Evolutionary conservation across 2,113 vertebrate genomes (phyloP).

Genomic region (Plestiodon gilberti): DNA sequence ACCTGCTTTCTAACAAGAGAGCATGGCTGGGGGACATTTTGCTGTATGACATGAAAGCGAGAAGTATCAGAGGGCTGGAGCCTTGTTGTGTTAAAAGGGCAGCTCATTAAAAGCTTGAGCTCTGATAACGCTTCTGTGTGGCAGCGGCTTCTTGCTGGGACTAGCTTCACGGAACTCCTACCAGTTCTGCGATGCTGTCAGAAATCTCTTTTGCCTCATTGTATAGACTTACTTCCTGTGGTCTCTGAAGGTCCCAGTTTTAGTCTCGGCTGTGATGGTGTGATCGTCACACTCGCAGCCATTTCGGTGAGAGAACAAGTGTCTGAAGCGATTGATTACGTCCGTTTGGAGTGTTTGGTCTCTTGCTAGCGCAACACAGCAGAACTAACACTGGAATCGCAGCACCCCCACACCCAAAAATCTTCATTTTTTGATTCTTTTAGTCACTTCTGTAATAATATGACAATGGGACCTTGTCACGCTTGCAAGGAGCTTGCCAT

Average conservation of each 20-base stretch:
- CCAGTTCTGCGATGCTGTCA: slow-evolving; percentile 32
- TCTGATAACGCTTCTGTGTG: slow-evolving; percentile 18
- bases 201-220: slow-evolving; percentile 10
- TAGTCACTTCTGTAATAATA: slow-evolving; percentile 17
- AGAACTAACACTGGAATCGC: neutral
- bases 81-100: slow-evolving; percentile 14
- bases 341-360: neutral
- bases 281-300: slow-evolving; percentile 32
- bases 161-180: slow-evolving; percentile 13
- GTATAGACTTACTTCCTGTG: neutral
- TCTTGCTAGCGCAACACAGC: slow-evolving; percentile 11
- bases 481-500: neutral
- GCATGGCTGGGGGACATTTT: neutral
- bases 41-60: neutral
- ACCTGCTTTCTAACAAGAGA: slow-evolving; percentile 15
- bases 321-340: slow-evolving; percentile 31
- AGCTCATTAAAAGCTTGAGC: slow-evolving; percentile 47
- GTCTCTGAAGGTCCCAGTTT: neutral
- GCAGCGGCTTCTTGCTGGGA: slow-evolving; percentile 29
- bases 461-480: neutral
- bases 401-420: neutral
- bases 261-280: slow-evolving; percentile 21
- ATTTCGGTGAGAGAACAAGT: slow-evolving; percentile 12
- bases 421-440: slow-evolving; percentile 20
- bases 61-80: slow-evolving; percentile 14